phyloP scores from a whole-genome alignment of 1,140 invertebrate species.

The Andricus grossulariae region DNA sequence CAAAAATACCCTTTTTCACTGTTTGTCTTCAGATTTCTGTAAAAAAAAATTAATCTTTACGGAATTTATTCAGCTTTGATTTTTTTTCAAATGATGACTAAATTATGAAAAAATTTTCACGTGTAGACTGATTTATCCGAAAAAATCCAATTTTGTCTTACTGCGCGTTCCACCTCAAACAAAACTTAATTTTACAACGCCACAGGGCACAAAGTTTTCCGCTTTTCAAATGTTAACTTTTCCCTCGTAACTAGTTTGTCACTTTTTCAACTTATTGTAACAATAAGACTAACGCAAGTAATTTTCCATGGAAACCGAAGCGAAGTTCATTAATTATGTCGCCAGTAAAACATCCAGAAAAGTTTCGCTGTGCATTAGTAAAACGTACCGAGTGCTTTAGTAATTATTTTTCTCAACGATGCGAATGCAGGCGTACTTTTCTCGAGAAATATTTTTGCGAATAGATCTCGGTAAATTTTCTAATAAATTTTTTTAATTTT shows the following conservation, averaged over 20 bases:
- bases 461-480: background rate
- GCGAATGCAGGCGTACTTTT: background rate
- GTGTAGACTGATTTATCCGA: too few relatives aligned
- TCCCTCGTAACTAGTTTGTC: background rate
- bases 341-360: background rate
- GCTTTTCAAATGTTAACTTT: background rate
- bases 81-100: too few relatives aligned
- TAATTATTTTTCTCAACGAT: background rate
- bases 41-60: too few relatives aligned
- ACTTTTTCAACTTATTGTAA: background rate
- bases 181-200: background rate
- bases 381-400: background rate
- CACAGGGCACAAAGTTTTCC: background rate
- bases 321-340: background rate
- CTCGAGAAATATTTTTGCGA: background rate
- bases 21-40: too few relatives aligned
- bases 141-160: too few relatives aligned
- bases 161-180: background rate
- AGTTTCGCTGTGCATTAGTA: background rate
- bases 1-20: too few relatives aligned
- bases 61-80: too few relatives aligned
- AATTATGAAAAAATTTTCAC: too few relatives aligned
- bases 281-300: background rate
- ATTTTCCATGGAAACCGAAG: background rate
- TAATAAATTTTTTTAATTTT: background rate